Evolutionary conservation across 1,140 invertebrate species (phyloP).

Genomic region (Asbolus verrucosus): DNA sequence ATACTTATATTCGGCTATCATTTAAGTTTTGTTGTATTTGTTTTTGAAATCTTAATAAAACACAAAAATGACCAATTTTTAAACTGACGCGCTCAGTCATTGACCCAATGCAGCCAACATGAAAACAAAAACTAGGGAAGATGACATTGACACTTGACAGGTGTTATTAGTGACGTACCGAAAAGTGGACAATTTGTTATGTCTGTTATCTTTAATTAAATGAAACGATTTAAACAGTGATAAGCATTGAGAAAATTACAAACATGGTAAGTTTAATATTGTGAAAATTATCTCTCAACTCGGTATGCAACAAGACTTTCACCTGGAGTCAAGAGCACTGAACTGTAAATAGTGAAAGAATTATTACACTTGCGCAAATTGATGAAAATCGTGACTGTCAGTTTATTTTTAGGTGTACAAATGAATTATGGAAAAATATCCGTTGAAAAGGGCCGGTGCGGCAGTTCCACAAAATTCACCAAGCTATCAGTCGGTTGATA

Average conservation of each 20-base stretch:
- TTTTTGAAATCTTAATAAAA: conserved; percentile 6
- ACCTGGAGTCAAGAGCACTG: conserved; percentile 24
- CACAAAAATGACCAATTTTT: neutral
- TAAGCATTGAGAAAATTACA: conserved; percentile 22
- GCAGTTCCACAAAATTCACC: conserved; percentile 63
- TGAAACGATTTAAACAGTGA: conserved; percentile 28
- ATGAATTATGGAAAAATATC: conserved; percentile 68
- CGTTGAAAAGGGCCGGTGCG: conserved; percentile 65
- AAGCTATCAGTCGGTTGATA: conserved; percentile 68
- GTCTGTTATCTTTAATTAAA: conserved; percentile 25
- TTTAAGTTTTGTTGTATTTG: neutral
- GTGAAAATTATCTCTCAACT: neutral
- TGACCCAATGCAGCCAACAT: neutral
- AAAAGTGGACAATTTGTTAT: conserved; percentile 11
- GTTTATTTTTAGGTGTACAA: conserved; percentile 51
- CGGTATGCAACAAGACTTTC: conserved; percentile 24
- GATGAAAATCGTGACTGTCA: conserved; percentile 36
- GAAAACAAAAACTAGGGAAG: too few relatives aligned
- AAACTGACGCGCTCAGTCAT: too few relatives aligned
- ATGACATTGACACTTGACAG: conserved; percentile 28
- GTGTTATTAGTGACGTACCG: conserved; percentile 10
- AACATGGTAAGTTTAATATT: conserved; percentile 42
- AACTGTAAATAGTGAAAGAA: conserved; percentile 42
- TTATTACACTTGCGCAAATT: conserved; percentile 25
- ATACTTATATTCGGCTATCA: conserved; percentile 19